These are phyloP conservation scores for Drosophila parvula DNA, from an alignment of 1,140 invertebrate genomes.

Conservation along the genomic window DNA sequence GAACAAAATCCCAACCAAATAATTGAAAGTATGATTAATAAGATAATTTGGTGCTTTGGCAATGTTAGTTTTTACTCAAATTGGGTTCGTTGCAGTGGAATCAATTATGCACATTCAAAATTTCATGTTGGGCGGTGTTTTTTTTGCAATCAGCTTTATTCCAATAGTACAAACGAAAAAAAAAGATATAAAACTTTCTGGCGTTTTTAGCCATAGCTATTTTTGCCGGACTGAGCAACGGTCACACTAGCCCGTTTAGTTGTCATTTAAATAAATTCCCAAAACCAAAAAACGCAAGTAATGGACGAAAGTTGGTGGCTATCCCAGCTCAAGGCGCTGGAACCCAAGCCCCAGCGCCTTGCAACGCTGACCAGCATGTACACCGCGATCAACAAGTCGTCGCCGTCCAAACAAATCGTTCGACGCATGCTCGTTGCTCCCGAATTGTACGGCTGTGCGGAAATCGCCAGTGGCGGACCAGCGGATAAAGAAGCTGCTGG, in stretches of 20 bases:
- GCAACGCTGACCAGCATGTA: constrained; percentile 66
- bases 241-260: background rate
- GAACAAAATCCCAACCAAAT: too few species aligned
- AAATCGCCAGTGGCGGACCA: constrained; percentile 13
- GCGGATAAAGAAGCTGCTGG: constrained; percentile 4
- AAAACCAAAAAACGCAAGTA: constrained; percentile 4
- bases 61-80: too few species aligned
- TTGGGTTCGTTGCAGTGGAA: too few species aligned
- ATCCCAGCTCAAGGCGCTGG: constrained; percentile 78
- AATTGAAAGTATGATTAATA: too few species aligned
- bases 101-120: too few species aligned
- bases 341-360: constrained; percentile 77
- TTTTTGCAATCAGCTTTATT: too few species aligned
- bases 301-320: constrained; percentile 84
- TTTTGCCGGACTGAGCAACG: background rate
- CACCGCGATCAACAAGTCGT: constrained; percentile 56
- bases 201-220: background rate
- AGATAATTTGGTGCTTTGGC: too few species aligned
- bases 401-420: constrained; percentile 55
- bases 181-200: too few species aligned
- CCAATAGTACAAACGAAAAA: too few species aligned
- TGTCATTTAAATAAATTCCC: constrained; percentile 16
- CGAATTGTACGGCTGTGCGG: constrained; percentile 83
- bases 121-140: too few species aligned
- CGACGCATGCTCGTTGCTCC: constrained; percentile 77